A percentile compares a stretch with the other conserved stretches of the same genome.
Conservation (phyloP, 2,113 vertebrate genomes). For the Pluvialis apricaria region DNA sequence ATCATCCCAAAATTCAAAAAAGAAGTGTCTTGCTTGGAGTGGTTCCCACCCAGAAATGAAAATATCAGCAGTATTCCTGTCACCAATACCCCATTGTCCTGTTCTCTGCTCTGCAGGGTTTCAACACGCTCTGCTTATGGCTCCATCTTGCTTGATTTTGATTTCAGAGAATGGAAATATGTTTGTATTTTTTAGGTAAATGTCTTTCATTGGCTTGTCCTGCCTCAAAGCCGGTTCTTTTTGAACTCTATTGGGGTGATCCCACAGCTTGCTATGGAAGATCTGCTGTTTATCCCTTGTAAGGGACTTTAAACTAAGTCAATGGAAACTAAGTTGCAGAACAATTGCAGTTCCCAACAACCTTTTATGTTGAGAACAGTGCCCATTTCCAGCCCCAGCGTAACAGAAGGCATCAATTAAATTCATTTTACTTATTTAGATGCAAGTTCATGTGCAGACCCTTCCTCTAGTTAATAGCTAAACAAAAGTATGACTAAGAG, state of each 20-base stretch:
- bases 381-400: not conserved
- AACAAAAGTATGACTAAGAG: not conserved
- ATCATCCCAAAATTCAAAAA: not conserved
- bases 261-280: not conserved
- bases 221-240: not conserved
- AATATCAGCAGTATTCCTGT: not conserved
- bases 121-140: not conserved
- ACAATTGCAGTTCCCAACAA: not conserved
- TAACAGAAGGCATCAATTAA: slow-evolving; percentile 27
- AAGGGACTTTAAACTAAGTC: not conserved
- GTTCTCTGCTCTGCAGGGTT: not conserved
- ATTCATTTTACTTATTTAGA: not conserved
- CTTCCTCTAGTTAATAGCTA: not conserved
- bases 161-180: not conserved
- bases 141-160: not conserved
- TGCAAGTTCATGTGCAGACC: not conserved
- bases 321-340: not conserved
- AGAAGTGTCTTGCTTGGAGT: not conserved
- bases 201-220: not conserved
- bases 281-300: not conserved
- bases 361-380: not conserved
- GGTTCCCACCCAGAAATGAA: not conserved
- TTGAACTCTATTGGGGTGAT: not conserved
- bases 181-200: not conserved
- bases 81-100: not conserved